A percentile compares a stretch with the other conserved stretches of the same genome.
Conservation (phyloP, 2,888 invertebrate species). For the Serrognathus titanus region DNA sequence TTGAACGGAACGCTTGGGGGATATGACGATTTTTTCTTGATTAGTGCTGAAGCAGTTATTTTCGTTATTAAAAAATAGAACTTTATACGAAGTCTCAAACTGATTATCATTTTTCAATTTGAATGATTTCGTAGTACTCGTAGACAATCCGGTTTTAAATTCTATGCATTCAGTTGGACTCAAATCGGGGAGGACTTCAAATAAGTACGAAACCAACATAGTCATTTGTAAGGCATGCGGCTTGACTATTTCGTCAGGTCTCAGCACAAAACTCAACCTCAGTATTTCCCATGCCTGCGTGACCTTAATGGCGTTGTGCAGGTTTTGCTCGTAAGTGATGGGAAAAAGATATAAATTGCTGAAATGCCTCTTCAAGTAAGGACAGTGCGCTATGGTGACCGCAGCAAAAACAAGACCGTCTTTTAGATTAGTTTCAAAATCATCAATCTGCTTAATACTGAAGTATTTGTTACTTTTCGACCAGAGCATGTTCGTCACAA, state of each 20-base stretch:
- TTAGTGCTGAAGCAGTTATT: constrained; percentile 1
- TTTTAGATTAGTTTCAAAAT: background rate
- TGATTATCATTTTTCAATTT: constrained; percentile 4
- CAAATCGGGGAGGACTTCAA: constrained; percentile 9
- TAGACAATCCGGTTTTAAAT: constrained; percentile 2
- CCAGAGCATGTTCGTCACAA: no score
- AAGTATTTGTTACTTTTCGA: no score
- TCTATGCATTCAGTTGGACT: constrained; percentile 7
- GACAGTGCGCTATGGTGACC: constrained; percentile 11
- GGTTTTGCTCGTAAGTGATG: background rate
- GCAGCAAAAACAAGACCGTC: constrained; percentile 13
- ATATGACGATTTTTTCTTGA: background rate
- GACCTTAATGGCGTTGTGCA: constrained; percentile 8
- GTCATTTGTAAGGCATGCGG: constrained; percentile 1
- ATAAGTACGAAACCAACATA: constrained; percentile 3
- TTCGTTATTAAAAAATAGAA: constrained; percentile 6
- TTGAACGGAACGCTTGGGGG: background rate
- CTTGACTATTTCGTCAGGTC: background rate
- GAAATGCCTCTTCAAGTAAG: constrained; percentile 6
- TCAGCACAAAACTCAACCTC: constrained; percentile 2
- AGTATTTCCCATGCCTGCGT: constrained; percentile 6
- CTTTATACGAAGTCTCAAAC: constrained; percentile 3
- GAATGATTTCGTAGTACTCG: background rate
- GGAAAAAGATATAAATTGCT: background rate
- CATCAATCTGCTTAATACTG: background rate